Percentiles rank a stretch among this genome's conserved stretches.
These are phyloP conservation scores for Theocolax elegans DNA, from an alignment of 1,140 invertebrate genomes.

Conservation along the genomic window DNA sequence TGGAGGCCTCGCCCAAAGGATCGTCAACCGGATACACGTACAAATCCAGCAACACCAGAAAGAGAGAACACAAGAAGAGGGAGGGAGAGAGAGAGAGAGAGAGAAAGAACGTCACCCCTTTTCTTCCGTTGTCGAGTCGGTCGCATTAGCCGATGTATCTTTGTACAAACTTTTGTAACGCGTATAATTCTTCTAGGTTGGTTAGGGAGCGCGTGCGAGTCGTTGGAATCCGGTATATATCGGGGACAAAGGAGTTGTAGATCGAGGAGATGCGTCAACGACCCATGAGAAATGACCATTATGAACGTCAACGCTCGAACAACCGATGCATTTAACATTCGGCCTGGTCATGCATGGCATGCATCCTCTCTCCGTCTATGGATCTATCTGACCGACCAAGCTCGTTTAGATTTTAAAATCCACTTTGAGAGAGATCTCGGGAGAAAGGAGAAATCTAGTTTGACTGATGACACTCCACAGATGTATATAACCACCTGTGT, in stretches of 20 bases:
- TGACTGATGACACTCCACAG: conserved; percentile 18
- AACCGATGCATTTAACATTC: conserved; percentile 5
- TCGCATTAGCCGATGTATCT: conserved; percentile 20
- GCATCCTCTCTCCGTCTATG: too few species aligned
- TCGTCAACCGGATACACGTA: conserved; percentile 13
- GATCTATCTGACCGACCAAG: neutral
- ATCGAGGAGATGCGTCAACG: conserved; percentile 37
- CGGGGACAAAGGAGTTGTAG: conserved; percentile 38
- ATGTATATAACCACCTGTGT: too few species aligned
- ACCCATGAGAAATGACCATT: conserved; percentile 36
- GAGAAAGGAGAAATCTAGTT: conserved; percentile 4
- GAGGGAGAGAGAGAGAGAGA: too few species aligned
- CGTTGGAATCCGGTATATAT: too few species aligned
- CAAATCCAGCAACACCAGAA: neutral
- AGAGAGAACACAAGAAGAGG: too few species aligned
- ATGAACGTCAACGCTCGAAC: conserved; percentile 23
- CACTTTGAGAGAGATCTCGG: conserved; percentile 15
- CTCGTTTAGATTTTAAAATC: conserved; percentile 26
- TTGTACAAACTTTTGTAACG: conserved; percentile 18
- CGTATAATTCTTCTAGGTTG: too few species aligned
- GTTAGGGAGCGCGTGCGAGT: neutral
- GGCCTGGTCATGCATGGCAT: neutral
- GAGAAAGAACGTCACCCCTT: too few species aligned
- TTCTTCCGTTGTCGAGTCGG: neutral
- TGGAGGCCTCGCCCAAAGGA: neutral